Percentiles rank a stretch among this genome's conserved stretches.
Conservation (phyloP, 2,113 vertebrate species). For the Neotragus pygmaeus region DNA sequence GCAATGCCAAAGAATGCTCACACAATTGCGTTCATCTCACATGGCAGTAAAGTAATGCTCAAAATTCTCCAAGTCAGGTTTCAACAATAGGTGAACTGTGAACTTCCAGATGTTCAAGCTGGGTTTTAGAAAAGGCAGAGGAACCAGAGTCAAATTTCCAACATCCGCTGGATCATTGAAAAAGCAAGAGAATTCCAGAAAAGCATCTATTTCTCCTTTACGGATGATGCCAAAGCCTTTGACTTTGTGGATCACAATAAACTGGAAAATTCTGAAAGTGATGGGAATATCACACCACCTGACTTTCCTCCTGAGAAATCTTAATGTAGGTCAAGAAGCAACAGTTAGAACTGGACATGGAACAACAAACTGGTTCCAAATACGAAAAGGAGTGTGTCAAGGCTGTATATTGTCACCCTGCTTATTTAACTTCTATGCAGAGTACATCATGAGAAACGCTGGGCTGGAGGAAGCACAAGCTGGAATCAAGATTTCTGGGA, state of each 20-base stretch:
- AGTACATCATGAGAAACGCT: not conserved
- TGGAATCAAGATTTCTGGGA: not conserved
- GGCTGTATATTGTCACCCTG: not conserved
- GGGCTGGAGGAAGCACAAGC: not conserved
- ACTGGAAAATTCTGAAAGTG: not conserved
- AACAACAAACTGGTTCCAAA: not conserved
- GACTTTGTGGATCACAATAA: not conserved
- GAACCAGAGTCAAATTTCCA: not conserved
- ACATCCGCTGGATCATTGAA: accelerated
- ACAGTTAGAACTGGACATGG: not conserved
- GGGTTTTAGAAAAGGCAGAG: not conserved
- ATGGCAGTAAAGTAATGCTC: accelerated
- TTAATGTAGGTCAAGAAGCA: not conserved
- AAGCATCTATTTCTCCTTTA: not conserved
- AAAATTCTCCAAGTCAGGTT: not conserved
- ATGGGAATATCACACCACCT: not conserved
- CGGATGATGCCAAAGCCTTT: not conserved
- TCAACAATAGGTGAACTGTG: accelerated
- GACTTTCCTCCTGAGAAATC: not conserved
- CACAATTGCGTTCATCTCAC: not conserved
- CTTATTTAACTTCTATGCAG: not conserved
- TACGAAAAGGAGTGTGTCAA: not conserved
- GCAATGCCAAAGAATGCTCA: not conserved
- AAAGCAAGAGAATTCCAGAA: not conserved
- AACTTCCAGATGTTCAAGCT: not conserved